Base-by-base conservation (phyloP, 2,888 invertebrate genomes). In the Aradus depressus region DNA sequence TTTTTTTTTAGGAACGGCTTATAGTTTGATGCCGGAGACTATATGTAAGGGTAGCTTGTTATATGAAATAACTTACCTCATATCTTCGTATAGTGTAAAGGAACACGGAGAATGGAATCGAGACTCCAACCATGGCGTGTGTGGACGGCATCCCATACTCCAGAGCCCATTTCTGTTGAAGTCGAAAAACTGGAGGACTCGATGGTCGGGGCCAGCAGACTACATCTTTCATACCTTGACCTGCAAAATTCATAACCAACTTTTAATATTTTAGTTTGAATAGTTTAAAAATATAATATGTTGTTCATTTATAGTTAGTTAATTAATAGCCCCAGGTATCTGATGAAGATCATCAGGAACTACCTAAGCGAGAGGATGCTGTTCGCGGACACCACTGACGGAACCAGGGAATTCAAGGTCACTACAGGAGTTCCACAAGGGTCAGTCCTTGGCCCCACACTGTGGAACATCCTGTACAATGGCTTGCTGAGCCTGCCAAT, bases 71-170 rank as follows among this genome's bases (percentile, higher is more conserved):
- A 54, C 31, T 50, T 52, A 61, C 62, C 70, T 83, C 77, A 66
- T 90, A 91, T 68, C 88, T 72, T 63, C 82, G 76, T 68, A 81
- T 76, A 2, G 89, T 88, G 63, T 84, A 87, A 51, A 87, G 69
- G 49, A 91, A 68, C 45, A 90, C 77, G 1, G 88, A 83, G 67
- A 89, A 87, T 32, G 92, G 92, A 61, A 92, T 84, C 1, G 86
- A 84, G 14, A 88, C 77, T 1, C 84, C 88, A 32, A 89, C 85
- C 86, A 91, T 89, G 5, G 91, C 90, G 68, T 92, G 92, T 1
- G 92, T 92, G 12, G 91, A 92, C 2, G 93, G 92, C 88, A 93
- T 90, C 12, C 92, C 92, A 71, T 90, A 92, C 65, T 93, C 93
- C 60, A 86, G 70, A 2, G 84, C 81, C 86, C 91, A 93, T 70